A percentile compares a stretch with the other conserved stretches of the same genome.
Evolutionary conservation across 2,113 vertebrate genomes (phyloP).

Genomic region (Acrocephalus kingi): DNA sequence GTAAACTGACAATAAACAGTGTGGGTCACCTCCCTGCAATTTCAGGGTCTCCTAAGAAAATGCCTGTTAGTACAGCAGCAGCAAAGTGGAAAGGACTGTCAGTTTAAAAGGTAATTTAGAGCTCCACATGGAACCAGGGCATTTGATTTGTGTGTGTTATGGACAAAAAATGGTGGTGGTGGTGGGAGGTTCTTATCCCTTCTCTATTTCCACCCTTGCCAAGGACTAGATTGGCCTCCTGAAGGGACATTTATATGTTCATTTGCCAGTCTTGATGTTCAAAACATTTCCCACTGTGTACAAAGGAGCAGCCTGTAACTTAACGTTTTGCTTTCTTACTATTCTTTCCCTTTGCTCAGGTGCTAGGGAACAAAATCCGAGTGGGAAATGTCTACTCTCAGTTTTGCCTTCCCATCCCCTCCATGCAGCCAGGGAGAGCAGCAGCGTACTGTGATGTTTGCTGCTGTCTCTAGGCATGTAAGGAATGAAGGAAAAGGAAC

Average conservation of each 20-base stretch:
- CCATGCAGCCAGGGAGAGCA: not conserved
- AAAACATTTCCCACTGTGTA: not conserved
- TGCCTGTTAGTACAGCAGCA: not conserved
- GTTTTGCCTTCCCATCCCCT: not conserved
- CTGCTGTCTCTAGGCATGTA: accelerated
- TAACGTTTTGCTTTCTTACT: not conserved
- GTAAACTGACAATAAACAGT: not conserved
- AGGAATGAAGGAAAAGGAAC: not conserved
- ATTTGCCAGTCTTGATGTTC: not conserved
- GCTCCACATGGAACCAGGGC: not conserved
- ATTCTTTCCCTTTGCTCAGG: not conserved
- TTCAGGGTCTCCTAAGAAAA: not conserved
- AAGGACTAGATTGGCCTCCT: not conserved
- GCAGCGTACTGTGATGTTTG: not conserved
- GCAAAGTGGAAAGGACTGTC: not conserved
- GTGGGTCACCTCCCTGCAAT: not conserved
- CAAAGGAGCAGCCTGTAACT: not conserved
- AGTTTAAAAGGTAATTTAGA: not conserved
- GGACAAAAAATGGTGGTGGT: not conserved
- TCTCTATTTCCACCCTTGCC: not conserved
- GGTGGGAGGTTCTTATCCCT: not conserved
- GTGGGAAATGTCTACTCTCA: not conserved
- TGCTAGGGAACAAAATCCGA: not conserved
- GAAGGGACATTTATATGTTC: not conserved
- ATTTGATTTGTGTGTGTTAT: not conserved